Conservation (phyloP, 2,113 vertebrate species). For the Rynchops niger region DNA sequence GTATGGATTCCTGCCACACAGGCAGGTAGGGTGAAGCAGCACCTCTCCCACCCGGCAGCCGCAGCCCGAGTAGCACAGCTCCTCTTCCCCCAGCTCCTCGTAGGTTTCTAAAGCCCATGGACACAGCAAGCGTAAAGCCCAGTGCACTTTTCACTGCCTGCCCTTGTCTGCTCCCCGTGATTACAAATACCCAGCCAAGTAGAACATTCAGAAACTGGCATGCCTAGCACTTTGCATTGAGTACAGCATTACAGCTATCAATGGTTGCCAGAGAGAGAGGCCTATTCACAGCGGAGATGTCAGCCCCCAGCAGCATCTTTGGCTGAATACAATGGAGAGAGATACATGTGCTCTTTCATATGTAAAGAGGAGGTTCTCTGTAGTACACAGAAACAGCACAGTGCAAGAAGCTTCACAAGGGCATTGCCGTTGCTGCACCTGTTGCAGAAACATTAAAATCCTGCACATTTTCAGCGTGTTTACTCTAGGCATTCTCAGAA, state of each 20-base stretch:
- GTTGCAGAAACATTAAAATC: not conserved
- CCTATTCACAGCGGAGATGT: not conserved
- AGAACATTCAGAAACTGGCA: not conserved
- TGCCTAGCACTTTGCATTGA: not conserved
- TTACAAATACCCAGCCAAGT: not conserved
- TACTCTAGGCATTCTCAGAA: not conserved
- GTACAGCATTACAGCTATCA: not conserved
- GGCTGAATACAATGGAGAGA: not conserved
- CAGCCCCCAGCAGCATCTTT: slow-evolving; percentile 13
- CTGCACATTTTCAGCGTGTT: not conserved
- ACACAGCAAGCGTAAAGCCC: not conserved
- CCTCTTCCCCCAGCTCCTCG: too few species aligned
- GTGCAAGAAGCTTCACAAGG: not conserved
- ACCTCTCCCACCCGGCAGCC: not conserved
- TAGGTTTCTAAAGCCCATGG: accelerated
- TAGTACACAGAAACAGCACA: not conserved
- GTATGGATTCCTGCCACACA: not conserved
- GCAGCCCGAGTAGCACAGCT: accelerated
- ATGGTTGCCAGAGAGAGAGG: slow-evolving; percentile 9
- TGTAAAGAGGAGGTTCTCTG: not conserved
- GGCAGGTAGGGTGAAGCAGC: not conserved
- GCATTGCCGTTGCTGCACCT: not conserved
- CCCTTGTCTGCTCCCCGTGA: not conserved
- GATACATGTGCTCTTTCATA: slow-evolving; percentile 5
- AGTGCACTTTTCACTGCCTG: not conserved